Base-by-base conservation (phyloP, 53 echinoderm and acorn worm genomes). In the Echinarachnius parma region DNA sequence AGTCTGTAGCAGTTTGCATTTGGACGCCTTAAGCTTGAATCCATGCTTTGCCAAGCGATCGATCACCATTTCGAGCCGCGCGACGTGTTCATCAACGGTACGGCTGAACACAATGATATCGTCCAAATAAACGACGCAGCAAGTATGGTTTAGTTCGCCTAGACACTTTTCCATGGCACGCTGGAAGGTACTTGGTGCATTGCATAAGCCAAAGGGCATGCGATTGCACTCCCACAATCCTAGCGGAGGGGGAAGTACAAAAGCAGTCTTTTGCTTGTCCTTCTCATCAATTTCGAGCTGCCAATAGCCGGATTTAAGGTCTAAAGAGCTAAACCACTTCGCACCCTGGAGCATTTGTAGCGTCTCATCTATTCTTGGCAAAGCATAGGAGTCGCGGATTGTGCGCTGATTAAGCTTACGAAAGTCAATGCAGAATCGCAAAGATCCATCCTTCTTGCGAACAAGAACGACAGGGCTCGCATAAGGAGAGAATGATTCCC, bases 291-390 rank as follows among this genome's bases (percentile, higher is more conserved):
- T 45, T 39, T 78, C 70, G 1, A 84, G 19, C 16, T 78, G 78
- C 78, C 84, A 84, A 50, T 84, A 78, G 0, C 82, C 82, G 18
- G 61, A 61, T 10, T 81, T 69, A 9, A 81, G 46, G 53, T 81
- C 82, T 0, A 81, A 46, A 1, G 75, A 75, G 32, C 44, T 61
- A 31, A 84, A 84, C 84, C 78, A 81, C 26, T 16, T 49, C 5
- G 82, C 82, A 25, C 82, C 82, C 1, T 49, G 48, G 37, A 75
- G 31, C 49, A 74, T 74, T 37, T 81, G 75, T 16, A 81, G 27
- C 1, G 82, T 71, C 23, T 81, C 82, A 13, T 84, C 84, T 36
- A 84, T 84, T 15, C 84, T 33, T 15, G 84, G 84, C 16, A 78
- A 50, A 32, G 68, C 67, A 49, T 84, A 84, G 0, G 60, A 33